Conservation (phyloP, 2,888 invertebrate genomes). For the Odontomyia ornata region DNA sequence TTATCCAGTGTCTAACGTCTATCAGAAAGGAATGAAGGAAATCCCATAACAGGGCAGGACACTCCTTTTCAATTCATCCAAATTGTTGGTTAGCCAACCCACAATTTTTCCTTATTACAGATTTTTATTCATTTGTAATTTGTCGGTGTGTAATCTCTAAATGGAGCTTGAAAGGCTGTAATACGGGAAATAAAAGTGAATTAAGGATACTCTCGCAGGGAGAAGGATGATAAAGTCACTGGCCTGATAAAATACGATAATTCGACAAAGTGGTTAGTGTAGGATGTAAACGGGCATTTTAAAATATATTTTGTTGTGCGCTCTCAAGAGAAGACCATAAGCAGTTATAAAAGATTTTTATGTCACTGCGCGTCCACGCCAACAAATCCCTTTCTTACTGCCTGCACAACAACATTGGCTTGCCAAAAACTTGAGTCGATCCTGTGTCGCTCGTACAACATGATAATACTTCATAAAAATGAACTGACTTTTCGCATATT, state of each 20-base stretch:
- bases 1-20: background rate
- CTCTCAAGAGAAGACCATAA: background rate
- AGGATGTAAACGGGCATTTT: background rate
- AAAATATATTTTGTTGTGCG: background rate
- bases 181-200: background rate
- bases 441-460: no score
- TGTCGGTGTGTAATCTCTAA: background rate
- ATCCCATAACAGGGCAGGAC: background rate
- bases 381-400: background rate
- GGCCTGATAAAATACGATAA: conserved; percentile 3
- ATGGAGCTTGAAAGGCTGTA: background rate
- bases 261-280: background rate
- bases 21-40: background rate
- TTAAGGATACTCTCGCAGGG: background rate
- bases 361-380: background rate
- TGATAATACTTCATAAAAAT: conserved; percentile 7
- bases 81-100: conserved; percentile 20
- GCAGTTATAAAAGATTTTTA: background rate
- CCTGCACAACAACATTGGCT: background rate
- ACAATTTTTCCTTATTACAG: conserved; percentile 17
- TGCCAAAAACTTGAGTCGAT: background rate
- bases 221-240: background rate
- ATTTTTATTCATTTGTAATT: background rate
- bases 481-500: conserved; percentile 26
- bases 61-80: conserved; percentile 21